phyloP scores from a whole-genome alignment of 2,113 vertebrate species.

The Apeltes quadracus region DNA sequence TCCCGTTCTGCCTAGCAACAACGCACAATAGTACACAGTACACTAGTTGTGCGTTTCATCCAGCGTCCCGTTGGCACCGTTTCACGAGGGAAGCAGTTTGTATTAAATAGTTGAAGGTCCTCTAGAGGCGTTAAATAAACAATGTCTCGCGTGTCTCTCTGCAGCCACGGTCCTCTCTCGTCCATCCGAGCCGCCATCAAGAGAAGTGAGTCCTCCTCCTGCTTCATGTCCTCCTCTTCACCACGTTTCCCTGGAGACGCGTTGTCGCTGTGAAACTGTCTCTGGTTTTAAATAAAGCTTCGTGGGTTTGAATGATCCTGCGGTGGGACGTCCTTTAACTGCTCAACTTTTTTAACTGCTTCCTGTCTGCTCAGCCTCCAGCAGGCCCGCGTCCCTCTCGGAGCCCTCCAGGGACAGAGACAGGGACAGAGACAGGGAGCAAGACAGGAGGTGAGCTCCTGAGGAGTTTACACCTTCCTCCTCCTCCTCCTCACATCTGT shows the following conservation, averaged over 20 bases:
- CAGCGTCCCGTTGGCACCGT: too few species aligned
- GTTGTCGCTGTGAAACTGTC: too few species aligned
- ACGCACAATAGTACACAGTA: too few species aligned
- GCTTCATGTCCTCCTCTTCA: too few species aligned
- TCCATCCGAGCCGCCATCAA: constrained; percentile 94
- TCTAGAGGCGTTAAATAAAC: too few species aligned
- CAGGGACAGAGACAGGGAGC: constrained; percentile 77
- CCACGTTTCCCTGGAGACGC: too few species aligned
- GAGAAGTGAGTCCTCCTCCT: constrained; percentile 87
- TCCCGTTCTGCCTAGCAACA: constrained; percentile 35
- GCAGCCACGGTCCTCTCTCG: constrained; percentile 92
- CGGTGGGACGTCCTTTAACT: background rate
- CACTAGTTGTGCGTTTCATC: too few species aligned
- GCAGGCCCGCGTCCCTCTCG: constrained; percentile 81
- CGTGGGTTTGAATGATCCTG: background rate
- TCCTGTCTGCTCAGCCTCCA: constrained; percentile 59
- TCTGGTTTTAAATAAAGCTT: background rate
- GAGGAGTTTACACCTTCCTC: too few species aligned
- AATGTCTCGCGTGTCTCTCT: constrained; percentile 39
- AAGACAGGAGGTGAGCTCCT: constrained; percentile 82
- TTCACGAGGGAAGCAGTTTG: too few species aligned
- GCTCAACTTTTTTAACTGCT: background rate
- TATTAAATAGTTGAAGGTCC: too few species aligned
- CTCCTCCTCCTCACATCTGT: too few species aligned
- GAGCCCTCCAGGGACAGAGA: constrained; percentile 86